Percentiles rank a stretch among this genome's conserved stretches.
These are phyloP conservation scores for Sebastiscus tertius DNA, from an alignment of 2,797 vertebrate genomes.

Conservation along the genomic window DNA sequence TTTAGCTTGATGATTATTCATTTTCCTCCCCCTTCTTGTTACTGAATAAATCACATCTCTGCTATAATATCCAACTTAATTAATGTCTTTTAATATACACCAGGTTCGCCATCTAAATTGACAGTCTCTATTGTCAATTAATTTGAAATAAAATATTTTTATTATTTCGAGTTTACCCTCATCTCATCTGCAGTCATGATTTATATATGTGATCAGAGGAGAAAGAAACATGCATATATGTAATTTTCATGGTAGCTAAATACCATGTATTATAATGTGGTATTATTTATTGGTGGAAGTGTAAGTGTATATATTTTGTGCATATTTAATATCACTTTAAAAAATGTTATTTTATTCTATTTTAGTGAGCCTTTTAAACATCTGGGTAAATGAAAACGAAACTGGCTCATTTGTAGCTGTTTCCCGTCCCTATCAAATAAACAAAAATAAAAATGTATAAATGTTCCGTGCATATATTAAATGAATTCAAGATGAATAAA, in stretches of 20 bases:
- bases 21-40: conserved; percentile 2
- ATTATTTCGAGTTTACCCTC: background rate
- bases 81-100: conserved; percentile 9
- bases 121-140: background rate
- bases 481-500: background rate
- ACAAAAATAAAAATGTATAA: background rate
- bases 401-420: background rate
- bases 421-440: background rate
- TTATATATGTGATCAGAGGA: background rate
- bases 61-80: conserved; percentile 15
- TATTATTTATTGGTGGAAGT: background rate
- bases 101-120: background rate
- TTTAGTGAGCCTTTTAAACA: background rate
- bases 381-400: background rate
- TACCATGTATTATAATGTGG: background rate
- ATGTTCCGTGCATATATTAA: background rate
- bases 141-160: background rate
- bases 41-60: conserved; percentile 36
- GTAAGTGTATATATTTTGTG: background rate
- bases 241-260: no score
- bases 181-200: background rate
- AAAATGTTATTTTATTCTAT: background rate
- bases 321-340: background rate
- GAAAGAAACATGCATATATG: background rate
- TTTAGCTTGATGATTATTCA: conserved; percentile 39